phyloP scores from a whole-genome alignment of 2,888 invertebrate species.

The Drosophila testacea region DNA sequence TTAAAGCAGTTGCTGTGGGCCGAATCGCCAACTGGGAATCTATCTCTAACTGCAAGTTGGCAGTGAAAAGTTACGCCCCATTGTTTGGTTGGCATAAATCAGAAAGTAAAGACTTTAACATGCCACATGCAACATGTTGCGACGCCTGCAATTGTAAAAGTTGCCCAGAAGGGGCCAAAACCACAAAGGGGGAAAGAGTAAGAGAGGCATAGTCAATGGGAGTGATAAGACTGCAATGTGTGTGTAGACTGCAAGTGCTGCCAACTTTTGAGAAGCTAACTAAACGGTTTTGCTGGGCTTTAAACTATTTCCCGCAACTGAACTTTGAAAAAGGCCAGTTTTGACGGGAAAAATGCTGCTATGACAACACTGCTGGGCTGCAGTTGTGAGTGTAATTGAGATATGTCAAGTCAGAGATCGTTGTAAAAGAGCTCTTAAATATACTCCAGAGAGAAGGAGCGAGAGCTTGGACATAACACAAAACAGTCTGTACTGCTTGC shows the following conservation, averaged over 20 bases:
- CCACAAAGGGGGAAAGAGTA: conserved; percentile 21
- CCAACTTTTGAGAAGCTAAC: too few species aligned
- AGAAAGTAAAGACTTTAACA: conserved; percentile 30
- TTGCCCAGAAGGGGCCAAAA: conserved; percentile 44
- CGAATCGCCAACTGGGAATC: conserved; percentile 4
- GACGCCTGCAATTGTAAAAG: conserved; percentile 22
- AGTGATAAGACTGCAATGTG: neutral
- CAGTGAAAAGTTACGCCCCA: neutral
- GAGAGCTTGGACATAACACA: neutral
- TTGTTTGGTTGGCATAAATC: conserved; percentile 50
- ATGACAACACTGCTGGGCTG: neutral
- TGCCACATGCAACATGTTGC: conserved; percentile 54
- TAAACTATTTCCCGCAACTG: too few species aligned
- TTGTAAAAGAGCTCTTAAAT: neutral
- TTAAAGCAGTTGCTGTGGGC: conserved; percentile 13
- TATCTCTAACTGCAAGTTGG: neutral
- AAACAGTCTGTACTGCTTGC: neutral
- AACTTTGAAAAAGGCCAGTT: too few species aligned
- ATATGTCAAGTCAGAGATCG: conserved; percentile 57
- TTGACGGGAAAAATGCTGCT: too few species aligned
- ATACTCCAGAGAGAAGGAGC: neutral
- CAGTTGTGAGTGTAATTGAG: conserved; percentile 60
- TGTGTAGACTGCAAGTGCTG: conserved; percentile 6
- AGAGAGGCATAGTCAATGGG: neutral
- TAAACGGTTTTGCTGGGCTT: too few species aligned